Percentiles rank a stretch among this genome's conserved stretches.
phyloP scores from a whole-genome alignment of 53 echinoderm and acorn worm genomes.

The Pentamera pediparva region DNA sequence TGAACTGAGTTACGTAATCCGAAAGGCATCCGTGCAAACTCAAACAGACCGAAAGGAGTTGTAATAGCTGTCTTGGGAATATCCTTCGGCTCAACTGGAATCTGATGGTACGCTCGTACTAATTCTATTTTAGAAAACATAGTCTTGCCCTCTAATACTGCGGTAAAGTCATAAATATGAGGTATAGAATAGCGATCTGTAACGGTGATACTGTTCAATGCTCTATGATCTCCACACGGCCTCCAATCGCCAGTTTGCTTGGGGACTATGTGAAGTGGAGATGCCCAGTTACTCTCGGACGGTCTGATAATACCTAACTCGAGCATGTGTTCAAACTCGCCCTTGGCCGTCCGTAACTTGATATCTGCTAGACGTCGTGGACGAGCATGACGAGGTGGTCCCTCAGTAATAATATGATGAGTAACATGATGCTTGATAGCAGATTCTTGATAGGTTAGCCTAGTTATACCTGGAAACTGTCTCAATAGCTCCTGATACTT shows the following conservation, averaged over 20 bases:
- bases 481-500: neutral
- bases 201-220: slow-evolving; percentile 8
- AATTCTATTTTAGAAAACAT: slow-evolving; percentile 18
- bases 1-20: slow-evolving; percentile 34
- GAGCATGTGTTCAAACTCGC: no score
- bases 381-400: slow-evolving; percentile 3
- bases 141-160: neutral
- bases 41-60: no score
- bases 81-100: slow-evolving; percentile 5
- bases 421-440: neutral
- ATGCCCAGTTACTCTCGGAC: no score
- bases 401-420: neutral
- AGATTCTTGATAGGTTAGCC: neutral
- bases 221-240: no score
- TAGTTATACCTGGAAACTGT: neutral
- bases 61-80: slow-evolving; percentile 23
- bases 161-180: slow-evolving; percentile 17
- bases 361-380: slow-evolving; percentile 34
- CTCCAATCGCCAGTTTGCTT: no score
- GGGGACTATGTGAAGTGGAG: no score
- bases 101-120: no score
- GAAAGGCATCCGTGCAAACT: slow-evolving; percentile 39
- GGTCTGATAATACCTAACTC: no score
- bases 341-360: slow-evolving; percentile 2
- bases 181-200: slow-evolving; percentile 20